A percentile compares a stretch with the other conserved stretches of the same genome.
Evolutionary conservation across 2,113 vertebrate genomes (phyloP).

Genomic region (Lophura nycthemera): DNA sequence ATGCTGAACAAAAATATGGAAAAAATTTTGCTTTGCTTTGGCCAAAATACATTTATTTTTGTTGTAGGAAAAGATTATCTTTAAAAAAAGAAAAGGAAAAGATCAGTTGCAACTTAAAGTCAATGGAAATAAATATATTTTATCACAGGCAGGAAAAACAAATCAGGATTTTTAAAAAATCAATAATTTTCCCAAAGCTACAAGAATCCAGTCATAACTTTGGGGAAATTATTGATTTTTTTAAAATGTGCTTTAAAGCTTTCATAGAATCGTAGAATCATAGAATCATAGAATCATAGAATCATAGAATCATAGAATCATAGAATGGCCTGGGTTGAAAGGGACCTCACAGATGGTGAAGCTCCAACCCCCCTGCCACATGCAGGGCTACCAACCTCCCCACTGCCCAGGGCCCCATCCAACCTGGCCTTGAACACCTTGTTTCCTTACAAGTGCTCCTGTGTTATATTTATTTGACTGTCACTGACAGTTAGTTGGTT

Average conservation of each 20-base stretch:
- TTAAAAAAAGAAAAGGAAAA: not conserved
- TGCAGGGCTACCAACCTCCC: too few relatives aligned
- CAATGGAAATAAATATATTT: not conserved
- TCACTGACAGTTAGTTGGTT: not conserved
- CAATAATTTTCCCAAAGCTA: too few relatives aligned
- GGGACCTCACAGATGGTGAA: too few relatives aligned
- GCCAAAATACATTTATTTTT: not conserved
- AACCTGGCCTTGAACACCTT: too few relatives aligned
- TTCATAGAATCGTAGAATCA: not conserved
- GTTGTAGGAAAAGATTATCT: not conserved
- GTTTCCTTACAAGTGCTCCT: not conserved
- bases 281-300: too few relatives aligned
- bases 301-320: too few relatives aligned
- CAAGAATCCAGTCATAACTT: not conserved
- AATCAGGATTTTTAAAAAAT: not conserved
- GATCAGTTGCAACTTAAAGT: not conserved
- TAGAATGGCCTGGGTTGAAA: too few relatives aligned
- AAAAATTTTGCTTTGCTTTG: not conserved
- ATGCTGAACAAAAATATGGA: not conserved
- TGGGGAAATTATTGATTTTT: not conserved
- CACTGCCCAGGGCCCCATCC: too few relatives aligned
- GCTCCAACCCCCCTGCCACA: too few relatives aligned
- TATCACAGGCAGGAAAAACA: not conserved
- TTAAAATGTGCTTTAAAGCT: not conserved
- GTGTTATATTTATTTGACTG: not conserved